Evolutionary conservation across 2,888 invertebrate species (phyloP).

Genomic region (Ariolimax columbianus): DNA sequence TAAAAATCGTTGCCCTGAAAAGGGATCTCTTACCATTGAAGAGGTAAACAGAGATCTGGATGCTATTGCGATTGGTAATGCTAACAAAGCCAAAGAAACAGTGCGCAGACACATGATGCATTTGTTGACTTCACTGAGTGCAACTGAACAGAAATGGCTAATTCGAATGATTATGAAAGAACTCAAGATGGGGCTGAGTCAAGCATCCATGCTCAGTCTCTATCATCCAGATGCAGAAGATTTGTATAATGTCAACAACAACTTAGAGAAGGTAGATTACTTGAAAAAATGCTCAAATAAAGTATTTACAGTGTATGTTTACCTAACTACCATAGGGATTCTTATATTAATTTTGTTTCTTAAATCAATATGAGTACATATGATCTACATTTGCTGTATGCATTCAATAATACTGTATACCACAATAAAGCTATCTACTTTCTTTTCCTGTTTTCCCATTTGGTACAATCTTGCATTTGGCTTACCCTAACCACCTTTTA

Average conservation of each 20-base stretch:
- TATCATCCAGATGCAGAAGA: conserved; percentile 90
- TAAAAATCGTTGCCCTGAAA: conserved; percentile 80
- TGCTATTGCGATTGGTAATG: conserved; percentile 85
- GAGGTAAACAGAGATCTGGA: conserved; percentile 88
- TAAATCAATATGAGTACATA: no score
- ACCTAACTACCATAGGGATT: background rate
- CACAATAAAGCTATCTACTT: no score
- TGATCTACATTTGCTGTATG: no score
- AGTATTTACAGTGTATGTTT: background rate
- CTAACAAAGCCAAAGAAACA: conserved; percentile 79
- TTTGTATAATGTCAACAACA: conserved; percentile 85
- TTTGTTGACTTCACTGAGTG: conserved; percentile 85
- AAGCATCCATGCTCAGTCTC: conserved; percentile 84
- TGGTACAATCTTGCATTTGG: no score
- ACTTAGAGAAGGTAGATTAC: conserved; percentile 83
- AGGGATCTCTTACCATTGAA: conserved; percentile 83
- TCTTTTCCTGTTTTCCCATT: no score
- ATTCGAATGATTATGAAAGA: conserved; percentile 90
- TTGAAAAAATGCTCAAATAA: background rate
- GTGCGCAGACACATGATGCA: conserved; percentile 83
- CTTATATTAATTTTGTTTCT: no score
- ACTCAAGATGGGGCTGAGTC: conserved; percentile 86
- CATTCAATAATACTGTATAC: no score
- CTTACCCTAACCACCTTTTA: no score
- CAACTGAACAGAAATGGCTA: conserved; percentile 92